phyloP scores from a whole-genome alignment of 1,140 invertebrate genomes.

The Drosophila nannoptera region DNA sequence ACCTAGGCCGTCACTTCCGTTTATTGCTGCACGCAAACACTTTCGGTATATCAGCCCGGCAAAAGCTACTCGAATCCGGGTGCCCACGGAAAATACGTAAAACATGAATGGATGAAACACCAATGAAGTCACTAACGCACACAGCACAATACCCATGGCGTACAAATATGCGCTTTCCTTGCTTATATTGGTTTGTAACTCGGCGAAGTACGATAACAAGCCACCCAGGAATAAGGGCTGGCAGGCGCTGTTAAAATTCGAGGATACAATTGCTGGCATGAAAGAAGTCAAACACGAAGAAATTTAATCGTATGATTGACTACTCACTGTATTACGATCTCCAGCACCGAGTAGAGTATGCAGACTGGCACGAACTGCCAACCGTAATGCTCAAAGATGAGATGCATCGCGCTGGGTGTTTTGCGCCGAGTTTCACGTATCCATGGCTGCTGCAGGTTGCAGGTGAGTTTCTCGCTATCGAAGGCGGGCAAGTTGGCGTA shows the following conservation, averaged over 20 bases:
- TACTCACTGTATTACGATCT: conserved; percentile 66
- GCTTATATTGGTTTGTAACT: conserved; percentile 56
- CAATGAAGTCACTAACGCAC: conserved; percentile 81
- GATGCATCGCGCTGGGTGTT: conserved; percentile 79
- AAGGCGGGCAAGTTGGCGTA: conserved; percentile 79
- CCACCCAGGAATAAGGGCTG: conserved; percentile 84
- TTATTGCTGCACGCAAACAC: conserved; percentile 83
- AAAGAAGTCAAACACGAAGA: neutral
- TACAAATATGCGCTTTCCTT: conserved; percentile 81
- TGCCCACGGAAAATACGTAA: conserved; percentile 82
- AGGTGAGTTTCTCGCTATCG: conserved; percentile 78
- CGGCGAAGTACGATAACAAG: conserved; percentile 83
- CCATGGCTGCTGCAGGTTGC: conserved; percentile 81
- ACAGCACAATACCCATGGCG: conserved; percentile 81
- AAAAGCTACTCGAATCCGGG: conserved; percentile 82
- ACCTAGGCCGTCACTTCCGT: conserved; percentile 84
- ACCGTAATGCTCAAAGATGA: conserved; percentile 82
- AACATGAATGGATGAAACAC: conserved; percentile 86
- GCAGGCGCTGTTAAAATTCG: conserved; percentile 73
- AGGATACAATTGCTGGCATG: too few species aligned
- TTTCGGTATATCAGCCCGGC: conserved; percentile 78
- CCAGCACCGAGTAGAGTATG: conserved; percentile 54
- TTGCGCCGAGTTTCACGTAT: conserved; percentile 79
- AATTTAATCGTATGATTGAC: neutral
- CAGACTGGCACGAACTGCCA: conserved; percentile 71